Conservation (phyloP, 2,113 vertebrate genomes). For the Corythoichthys haematopterus region DNA sequence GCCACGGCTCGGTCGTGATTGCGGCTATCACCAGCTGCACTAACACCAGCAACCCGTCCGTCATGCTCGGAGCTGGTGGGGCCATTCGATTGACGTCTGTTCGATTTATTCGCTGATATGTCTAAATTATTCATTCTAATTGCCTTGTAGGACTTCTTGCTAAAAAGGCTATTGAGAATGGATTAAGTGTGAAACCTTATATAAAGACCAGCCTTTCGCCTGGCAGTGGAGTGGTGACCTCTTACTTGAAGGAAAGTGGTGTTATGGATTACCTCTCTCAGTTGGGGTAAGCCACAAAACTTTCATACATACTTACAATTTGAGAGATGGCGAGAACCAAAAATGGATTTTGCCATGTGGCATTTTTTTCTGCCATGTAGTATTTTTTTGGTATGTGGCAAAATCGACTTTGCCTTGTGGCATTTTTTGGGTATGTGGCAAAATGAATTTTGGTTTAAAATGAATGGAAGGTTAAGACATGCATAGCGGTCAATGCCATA, state of each 20-base stretch:
- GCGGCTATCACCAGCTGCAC: constrained; percentile 98
- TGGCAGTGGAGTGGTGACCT: constrained; percentile 96
- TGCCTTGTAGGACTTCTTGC: constrained; percentile 82
- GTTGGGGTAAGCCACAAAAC: constrained; percentile 50
- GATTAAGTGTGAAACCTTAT: constrained; percentile 89
- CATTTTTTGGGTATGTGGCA: too few species aligned
- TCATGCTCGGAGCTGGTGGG: constrained; percentile 94
- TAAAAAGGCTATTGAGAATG: constrained; percentile 85
- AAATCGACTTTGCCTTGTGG: too few species aligned
- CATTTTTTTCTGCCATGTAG: too few species aligned
- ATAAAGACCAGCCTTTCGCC: constrained; percentile 97
- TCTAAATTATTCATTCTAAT: background rate
- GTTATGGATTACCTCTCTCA: constrained; percentile 83
- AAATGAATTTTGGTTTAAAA: too few species aligned
- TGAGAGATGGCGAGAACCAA: too few species aligned
- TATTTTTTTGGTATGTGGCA: too few species aligned
- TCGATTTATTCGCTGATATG: background rate
- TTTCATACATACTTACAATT: too few species aligned
- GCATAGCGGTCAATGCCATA: too few species aligned
- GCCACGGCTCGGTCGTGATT: constrained; percentile 92
- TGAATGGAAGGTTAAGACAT: too few species aligned
- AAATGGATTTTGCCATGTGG: too few species aligned
- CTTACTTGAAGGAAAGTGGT: constrained; percentile 90
- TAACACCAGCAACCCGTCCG: constrained; percentile 97
- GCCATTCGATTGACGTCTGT: background rate